Base-by-base conservation (phyloP, 2,888 invertebrate genomes). In the Eucriotettix oculatus region DNA sequence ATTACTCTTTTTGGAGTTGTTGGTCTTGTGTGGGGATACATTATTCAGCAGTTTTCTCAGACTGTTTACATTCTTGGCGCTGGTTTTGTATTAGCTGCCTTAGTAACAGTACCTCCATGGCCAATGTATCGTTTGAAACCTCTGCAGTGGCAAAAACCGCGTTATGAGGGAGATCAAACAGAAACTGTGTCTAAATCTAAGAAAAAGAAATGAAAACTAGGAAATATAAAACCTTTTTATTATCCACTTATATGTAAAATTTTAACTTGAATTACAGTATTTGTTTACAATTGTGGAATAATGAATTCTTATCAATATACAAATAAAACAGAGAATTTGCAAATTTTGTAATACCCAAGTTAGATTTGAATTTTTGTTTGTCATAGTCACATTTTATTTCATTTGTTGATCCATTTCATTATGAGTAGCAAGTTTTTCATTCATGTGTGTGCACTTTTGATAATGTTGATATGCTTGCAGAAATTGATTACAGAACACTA, bases 71-170 rank as follows among this genome's bases (percentile, higher is more conserved):
- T 95, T 69, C 77, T 96, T 57, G 90, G 90, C 43, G 93, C 90
- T 68, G 96, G 96, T 64, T 94, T 95, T 70, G 77, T 88, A 1
- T 75, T 96, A 64, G 92, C 95, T 54, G 84, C 90, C 52, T 75
- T 95, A 69, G 73, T 94, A 54, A 92, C 93, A 0, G 84, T 96
- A 68, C 95, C 95, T 41, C 94, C 95, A n/a, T 96, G 96, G 95
- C 92, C 95, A 0, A 87, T 95, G 82, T 96, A 92, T 70, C 81
- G 94, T 64, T 83, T 83, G 64, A 90, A 90, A 70, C 86, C 94
- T 2, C 75, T 96, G 9, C 86, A 86, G 64, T 96, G 96, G 96
- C 92, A 91, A 71, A 91, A 90, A 70, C 82, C 87, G 9, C 75
- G 80, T 60, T 75, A 75, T 56, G 76, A 78, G 62, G 67, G 67